Evolutionary conservation across 2,888 invertebrate genomes (phyloP).

Genomic region (Hirtodrosophila cameraria): DNA sequence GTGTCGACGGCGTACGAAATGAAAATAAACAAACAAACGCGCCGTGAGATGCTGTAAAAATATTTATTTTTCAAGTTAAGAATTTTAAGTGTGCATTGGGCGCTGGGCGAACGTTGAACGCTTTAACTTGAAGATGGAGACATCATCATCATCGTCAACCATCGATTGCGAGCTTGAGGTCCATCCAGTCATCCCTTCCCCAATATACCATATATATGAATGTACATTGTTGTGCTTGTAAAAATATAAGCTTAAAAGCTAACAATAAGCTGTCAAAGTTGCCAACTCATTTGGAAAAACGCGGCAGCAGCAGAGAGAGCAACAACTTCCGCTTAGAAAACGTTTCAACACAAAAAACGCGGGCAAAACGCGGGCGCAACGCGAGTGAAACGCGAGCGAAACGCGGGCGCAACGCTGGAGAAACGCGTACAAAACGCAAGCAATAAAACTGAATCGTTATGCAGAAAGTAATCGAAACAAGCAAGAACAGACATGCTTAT

Average conservation of each 20-base stretch:
- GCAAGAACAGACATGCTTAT: too few relatives aligned
- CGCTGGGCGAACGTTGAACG: constrained; percentile 39
- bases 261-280: constrained; percentile 76
- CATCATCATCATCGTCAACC: constrained; percentile 55
- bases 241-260: constrained; percentile 79
- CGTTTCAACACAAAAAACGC: constrained; percentile 45
- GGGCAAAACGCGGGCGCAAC: constrained; percentile 20
- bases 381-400: constrained; percentile 22
- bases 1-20: constrained; percentile 74
- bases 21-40: constrained; percentile 79
- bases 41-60: constrained; percentile 82
- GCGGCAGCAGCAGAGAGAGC: constrained; percentile 45
- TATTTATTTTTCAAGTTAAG: constrained; percentile 82
- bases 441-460: background rate
- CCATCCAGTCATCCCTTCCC: constrained; percentile 70
- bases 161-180: constrained; percentile 22
- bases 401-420: constrained; percentile 13
- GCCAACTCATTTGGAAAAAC: constrained; percentile 79
- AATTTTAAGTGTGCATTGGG: constrained; percentile 81
- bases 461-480: too few relatives aligned
- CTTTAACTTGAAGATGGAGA: constrained; percentile 60
- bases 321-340: constrained; percentile 75
- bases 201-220: constrained; percentile 11
- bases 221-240: constrained; percentile 75
- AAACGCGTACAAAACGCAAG: background rate